A percentile compares a stretch with the other conserved stretches of the same genome.
Conservation (phyloP, 2,113 vertebrate species). For the Nicator chloris region DNA sequence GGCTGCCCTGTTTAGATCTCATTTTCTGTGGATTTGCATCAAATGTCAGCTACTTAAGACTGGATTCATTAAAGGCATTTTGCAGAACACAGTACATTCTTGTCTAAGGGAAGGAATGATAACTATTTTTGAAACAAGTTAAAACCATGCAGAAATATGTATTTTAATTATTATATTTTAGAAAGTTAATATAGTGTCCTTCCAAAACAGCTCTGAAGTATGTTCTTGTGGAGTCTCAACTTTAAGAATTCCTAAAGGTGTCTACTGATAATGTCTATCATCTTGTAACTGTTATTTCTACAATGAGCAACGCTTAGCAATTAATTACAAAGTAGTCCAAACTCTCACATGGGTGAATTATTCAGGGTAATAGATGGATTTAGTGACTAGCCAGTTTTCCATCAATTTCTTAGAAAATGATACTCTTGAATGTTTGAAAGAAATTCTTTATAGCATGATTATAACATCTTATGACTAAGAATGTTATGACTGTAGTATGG, state of each 20-base stretch:
- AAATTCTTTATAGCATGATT: neutral
- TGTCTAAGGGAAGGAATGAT: neutral
- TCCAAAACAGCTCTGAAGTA: neutral
- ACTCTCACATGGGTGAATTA: neutral
- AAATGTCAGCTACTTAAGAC: constrained; percentile 25
- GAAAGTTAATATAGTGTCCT: neutral
- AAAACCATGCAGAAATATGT: neutral
- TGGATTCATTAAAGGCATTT: neutral
- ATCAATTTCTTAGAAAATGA: neutral
- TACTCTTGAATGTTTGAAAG: neutral
- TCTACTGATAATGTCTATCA: neutral
- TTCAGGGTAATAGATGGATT: neutral
- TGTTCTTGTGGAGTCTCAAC: neutral
- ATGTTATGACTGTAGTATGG: neutral
- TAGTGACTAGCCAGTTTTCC: neutral
- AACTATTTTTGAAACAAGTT: neutral
- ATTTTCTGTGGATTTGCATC: constrained; percentile 35
- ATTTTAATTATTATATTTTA: neutral
- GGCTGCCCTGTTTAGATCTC: constrained; percentile 1
- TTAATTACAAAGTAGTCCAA: neutral
- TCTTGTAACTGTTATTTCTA: neutral
- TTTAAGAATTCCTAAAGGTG: neutral
- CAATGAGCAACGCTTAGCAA: neutral
- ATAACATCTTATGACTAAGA: neutral
- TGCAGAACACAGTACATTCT: neutral